phyloP scores from a whole-genome alignment of 2,113 vertebrate genomes.

The Nipponia nippon region DNA sequence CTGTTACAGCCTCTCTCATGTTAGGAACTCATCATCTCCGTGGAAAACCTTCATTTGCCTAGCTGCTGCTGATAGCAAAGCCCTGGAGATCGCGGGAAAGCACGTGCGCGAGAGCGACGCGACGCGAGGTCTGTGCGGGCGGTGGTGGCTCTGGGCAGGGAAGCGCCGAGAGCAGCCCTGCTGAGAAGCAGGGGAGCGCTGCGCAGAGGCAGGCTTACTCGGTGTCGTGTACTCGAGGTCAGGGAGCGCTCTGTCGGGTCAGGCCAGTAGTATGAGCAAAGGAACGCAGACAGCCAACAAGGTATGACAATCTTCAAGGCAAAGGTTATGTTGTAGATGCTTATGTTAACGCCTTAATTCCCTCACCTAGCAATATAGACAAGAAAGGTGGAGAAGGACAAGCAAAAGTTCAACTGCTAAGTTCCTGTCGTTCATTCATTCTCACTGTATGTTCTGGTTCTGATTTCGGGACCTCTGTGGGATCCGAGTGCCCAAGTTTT shows the following conservation, averaged over 20 bases:
- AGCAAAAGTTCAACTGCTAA: background rate
- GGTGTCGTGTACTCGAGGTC: accelerated
- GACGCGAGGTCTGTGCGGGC: background rate
- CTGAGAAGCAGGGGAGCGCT: background rate
- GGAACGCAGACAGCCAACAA: background rate
- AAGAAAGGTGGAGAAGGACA: background rate
- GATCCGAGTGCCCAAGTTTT: background rate
- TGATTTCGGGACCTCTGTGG: background rate
- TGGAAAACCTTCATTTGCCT: background rate
- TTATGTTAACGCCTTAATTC: background rate
- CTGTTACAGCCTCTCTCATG: background rate
- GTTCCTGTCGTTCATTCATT: background rate
- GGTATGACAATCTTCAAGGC: background rate
- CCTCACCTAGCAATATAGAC: background rate
- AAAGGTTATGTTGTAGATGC: background rate
- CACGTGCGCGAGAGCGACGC: accelerated
- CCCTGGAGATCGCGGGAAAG: background rate
- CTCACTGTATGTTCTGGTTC: background rate
- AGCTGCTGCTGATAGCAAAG: background rate
- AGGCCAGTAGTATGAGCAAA: background rate
- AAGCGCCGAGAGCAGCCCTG: background rate
- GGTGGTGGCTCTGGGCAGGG: background rate
- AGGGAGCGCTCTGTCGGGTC: background rate
- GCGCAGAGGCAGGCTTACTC: too few species aligned
- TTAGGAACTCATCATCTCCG: background rate